phyloP scores from a whole-genome alignment of 2,113 vertebrate species.

The Odobenus rosmarus region DNA sequence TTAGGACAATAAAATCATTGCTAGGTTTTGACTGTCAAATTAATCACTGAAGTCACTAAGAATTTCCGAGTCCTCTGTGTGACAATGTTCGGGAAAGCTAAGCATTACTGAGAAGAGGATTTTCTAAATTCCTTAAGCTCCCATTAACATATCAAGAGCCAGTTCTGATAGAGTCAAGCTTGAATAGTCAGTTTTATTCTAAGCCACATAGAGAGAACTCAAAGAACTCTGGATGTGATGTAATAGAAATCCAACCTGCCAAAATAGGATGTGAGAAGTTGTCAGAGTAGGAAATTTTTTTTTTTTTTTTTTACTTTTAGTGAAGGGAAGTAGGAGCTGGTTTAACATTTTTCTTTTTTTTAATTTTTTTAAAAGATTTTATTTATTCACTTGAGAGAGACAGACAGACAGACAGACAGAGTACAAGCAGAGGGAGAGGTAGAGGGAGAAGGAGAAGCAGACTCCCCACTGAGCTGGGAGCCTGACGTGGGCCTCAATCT shows the following conservation, averaged over 20 bases:
- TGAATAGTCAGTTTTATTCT: constrained; percentile 26
- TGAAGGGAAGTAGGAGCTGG: neutral
- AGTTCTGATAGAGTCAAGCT: constrained; percentile 13
- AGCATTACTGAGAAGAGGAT: constrained; percentile 18
- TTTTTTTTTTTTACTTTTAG: no score
- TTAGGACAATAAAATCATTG: constrained; percentile 53
- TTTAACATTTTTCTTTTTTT: neutral
- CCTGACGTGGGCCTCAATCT: no score
- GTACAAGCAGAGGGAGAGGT: neutral
- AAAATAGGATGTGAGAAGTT: neutral
- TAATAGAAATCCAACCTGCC: neutral
- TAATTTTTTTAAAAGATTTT: neutral
- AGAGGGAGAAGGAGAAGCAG: no score
- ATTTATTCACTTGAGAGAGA: neutral
- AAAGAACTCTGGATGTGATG: neutral
- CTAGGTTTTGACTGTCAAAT: constrained; percentile 41
- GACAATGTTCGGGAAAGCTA: constrained; percentile 46
- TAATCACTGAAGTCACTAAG: constrained; percentile 49
- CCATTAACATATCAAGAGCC: constrained; percentile 60
- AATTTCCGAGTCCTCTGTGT: constrained; percentile 53
- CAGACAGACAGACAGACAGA: neutral
- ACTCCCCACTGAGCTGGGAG: no score
- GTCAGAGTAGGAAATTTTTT: neutral
- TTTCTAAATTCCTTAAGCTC: constrained; percentile 68
- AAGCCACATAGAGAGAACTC: neutral